These are phyloP conservation scores for Ectobius pallidus DNA, from an alignment of 2,888 invertebrate species.

Conservation along the genomic window DNA sequence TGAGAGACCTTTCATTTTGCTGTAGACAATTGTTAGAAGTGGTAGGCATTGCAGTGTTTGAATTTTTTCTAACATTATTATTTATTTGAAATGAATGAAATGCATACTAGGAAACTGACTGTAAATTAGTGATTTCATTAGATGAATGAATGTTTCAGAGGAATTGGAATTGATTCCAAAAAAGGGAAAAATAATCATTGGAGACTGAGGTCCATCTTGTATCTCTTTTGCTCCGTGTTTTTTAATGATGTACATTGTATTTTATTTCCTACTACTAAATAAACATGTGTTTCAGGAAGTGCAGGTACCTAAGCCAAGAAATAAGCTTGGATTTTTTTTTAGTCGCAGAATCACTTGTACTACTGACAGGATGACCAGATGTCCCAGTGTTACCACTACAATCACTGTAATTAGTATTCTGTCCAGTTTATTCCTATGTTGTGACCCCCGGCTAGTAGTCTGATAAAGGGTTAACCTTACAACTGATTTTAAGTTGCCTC, in stretches of 20 bases:
- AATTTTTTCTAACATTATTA: constrained; percentile 31
- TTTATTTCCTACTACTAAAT: constrained; percentile 38
- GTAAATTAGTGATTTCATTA: constrained; percentile 27
- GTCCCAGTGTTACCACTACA: too few relatives aligned
- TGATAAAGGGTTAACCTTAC: too few relatives aligned
- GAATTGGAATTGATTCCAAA: not conserved
- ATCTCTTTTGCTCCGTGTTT: constrained; percentile 35
- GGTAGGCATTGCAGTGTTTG: constrained; percentile 25
- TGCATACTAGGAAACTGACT: constrained; percentile 28
- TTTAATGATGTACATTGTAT: constrained; percentile 38
- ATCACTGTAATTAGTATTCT: too few relatives aligned
- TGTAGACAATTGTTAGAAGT: constrained; percentile 19
- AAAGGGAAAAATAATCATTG: constrained; percentile 5
- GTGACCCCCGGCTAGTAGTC: too few relatives aligned
- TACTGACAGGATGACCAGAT: too few relatives aligned
- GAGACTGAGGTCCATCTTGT: constrained; percentile 31
- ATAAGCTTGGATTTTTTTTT: too few relatives aligned
- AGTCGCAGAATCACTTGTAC: too few relatives aligned
- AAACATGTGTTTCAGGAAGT: constrained; percentile 34
- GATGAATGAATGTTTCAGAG: constrained; percentile 17
- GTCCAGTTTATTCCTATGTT: too few relatives aligned
- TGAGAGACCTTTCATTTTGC: constrained; percentile 17
- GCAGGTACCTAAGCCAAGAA: constrained; percentile 28
- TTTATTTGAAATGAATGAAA: constrained; percentile 33
- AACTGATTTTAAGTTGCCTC: too few relatives aligned